These are phyloP conservation scores for Stenurella melanura DNA, from an alignment of 2,888 invertebrate species.

Conservation along the genomic window DNA sequence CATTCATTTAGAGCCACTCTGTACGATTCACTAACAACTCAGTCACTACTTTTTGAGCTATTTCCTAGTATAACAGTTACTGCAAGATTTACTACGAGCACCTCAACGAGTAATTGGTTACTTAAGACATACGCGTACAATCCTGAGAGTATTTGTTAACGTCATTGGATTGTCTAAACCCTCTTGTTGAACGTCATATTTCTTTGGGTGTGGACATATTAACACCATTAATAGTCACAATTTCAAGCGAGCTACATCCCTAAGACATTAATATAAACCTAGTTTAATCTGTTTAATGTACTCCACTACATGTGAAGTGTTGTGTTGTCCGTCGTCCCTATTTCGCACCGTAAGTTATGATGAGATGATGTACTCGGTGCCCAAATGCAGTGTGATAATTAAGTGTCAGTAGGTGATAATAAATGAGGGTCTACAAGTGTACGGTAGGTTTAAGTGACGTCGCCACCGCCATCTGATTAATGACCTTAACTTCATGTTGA, in stretches of 20 bases:
- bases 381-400: conserved; percentile 66
- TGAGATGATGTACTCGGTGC: conserved; percentile 58
- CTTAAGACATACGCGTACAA: not conserved
- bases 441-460: conserved; percentile 49
- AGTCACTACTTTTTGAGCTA: too few species aligned
- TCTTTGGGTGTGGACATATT: conserved; percentile 27
- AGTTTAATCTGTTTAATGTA: conserved; percentile 41
- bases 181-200: conserved; percentile 8
- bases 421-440: conserved; percentile 65
- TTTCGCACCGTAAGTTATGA: conserved; percentile 52
- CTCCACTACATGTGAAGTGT: conserved; percentile 29
- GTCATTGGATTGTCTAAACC: conserved; percentile 21
- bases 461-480: conserved; percentile 71
- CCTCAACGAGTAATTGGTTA: not conserved
- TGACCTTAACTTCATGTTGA: conserved; percentile 71
- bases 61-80: not conserved
- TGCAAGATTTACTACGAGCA: not conserved
- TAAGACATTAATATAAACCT: conserved; percentile 40
- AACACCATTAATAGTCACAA: conserved; percentile 38
- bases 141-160: conserved; percentile 21
- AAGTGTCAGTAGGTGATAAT: conserved; percentile 68
- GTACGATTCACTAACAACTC: too few species aligned
- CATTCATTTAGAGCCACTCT: too few species aligned
- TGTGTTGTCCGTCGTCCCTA: conserved; percentile 35
- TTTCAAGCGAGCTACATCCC: conserved; percentile 34